Percentiles rank a stretch among this genome's conserved stretches.
Conservation (phyloP, 2,888 invertebrate genomes). For the Melieria crassipennis region DNA sequence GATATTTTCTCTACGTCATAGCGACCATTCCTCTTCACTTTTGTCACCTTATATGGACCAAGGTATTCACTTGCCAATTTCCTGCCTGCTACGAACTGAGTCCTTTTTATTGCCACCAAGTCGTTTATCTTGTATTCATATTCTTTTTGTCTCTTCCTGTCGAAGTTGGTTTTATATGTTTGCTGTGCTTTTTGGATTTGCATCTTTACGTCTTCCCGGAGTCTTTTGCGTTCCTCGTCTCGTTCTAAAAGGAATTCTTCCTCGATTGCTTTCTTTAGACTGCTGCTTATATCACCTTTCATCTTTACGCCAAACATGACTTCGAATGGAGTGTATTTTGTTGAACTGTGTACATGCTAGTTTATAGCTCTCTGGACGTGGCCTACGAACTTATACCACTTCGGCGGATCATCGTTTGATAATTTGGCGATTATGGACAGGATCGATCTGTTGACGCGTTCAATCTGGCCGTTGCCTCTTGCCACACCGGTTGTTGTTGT, state of each 20-base stretch:
- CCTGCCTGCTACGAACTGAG: slow-evolving; percentile 35
- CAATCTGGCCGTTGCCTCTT: slow-evolving; percentile 27
- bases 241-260: no score
- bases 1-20: slow-evolving; percentile 11
- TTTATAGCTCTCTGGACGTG: no score
- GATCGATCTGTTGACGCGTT: slow-evolving; percentile 12
- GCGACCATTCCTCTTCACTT: slow-evolving; percentile 30
- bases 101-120: slow-evolving; percentile 33
- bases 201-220: slow-evolving; percentile 25
- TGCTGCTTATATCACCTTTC: no score
- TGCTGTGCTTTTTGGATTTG: slow-evolving; percentile 32
- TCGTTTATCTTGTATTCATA: slow-evolving; percentile 28
- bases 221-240: slow-evolving; percentile 19
- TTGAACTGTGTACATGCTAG: no score
- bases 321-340: no score
- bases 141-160: slow-evolving; percentile 29
- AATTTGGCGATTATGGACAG: no score
- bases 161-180: slow-evolving; percentile 31
- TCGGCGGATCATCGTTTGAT: no score
- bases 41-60: slow-evolving; percentile 36
- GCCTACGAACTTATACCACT: background rate
- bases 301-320: no score
- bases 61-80: slow-evolving; percentile 36
- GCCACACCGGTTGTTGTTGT: slow-evolving; percentile 26
- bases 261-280: no score